These are phyloP conservation scores for Tromatobia lineatoria DNA, from an alignment of 2,888 invertebrate species.

Conservation along the genomic window DNA sequence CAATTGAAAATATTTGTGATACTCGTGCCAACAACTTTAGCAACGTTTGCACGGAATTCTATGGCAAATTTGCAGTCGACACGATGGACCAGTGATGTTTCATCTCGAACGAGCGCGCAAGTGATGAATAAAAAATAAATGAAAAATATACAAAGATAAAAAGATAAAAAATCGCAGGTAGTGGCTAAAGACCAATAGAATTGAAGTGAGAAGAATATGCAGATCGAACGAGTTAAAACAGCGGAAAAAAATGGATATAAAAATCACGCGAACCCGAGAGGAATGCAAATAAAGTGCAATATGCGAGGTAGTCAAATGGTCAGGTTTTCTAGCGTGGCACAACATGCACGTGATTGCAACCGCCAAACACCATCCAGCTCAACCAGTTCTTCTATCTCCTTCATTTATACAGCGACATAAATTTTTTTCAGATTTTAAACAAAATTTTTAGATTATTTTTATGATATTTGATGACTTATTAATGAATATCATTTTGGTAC, in stretches of 20 bases:
- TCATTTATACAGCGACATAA: constrained; percentile 22
- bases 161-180: not conserved
- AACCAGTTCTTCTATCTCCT: constrained; percentile 31
- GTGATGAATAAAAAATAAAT: constrained; percentile 69
- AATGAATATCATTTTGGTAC: not conserved
- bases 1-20: not conserved
- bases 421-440: constrained; percentile 4
- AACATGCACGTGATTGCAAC: constrained; percentile 47
- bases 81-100: constrained; percentile 54
- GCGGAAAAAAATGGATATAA: not conserved
- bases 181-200: not conserved
- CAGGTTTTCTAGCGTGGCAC: not conserved
- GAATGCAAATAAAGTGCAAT: constrained; percentile 77
- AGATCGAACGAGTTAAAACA: not conserved
- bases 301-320: constrained; percentile 55
- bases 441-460: not conserved
- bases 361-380: constrained; percentile 14
- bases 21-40: not conserved
- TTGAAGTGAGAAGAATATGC: not conserved
- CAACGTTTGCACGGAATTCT: not conserved
- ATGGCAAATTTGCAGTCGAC: constrained; percentile 45
- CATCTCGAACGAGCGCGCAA: constrained; percentile 40
- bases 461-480: not conserved
- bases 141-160: not conserved
- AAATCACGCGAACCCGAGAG: constrained; percentile 53